Conservation (phyloP, 2,113 vertebrate species). For the Phalacrocorax aristotelis region DNA sequence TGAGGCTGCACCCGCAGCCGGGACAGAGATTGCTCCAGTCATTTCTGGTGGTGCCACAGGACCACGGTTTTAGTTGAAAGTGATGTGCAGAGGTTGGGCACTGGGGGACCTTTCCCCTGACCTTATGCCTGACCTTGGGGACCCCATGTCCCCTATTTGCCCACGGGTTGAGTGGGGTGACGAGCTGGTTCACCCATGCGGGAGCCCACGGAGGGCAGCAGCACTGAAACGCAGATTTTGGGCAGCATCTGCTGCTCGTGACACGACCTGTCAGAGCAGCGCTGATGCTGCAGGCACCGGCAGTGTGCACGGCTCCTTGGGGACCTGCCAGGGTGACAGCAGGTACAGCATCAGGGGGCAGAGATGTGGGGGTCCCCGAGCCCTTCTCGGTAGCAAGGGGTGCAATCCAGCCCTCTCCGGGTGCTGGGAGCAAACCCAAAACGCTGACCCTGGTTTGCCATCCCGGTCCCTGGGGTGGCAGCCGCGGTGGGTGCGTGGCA, state of each 20-base stretch:
- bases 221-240: rapidly evolving
- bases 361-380: background rate
- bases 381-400: too few species aligned
- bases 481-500: background rate
- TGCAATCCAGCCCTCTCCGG: background rate
- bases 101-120: background rate
- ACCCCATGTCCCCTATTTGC: background rate
- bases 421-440: background rate
- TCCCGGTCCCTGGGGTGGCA: background rate
- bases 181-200: background rate
- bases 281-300: rapidly evolving
- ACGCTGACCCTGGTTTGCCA: rapidly evolving
- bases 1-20: background rate
- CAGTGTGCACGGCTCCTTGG: rapidly evolving
- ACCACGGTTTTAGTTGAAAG: rapidly evolving
- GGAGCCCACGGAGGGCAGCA: background rate
- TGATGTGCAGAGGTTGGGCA: background rate
- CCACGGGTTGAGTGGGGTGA: rapidly evolving
- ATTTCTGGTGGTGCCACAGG: background rate
- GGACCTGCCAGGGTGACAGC: background rate
- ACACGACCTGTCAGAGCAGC: background rate
- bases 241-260: background rate
- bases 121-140: background rate
- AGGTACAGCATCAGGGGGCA: background rate
- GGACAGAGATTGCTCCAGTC: background rate